Evolutionary conservation across 2,888 invertebrate genomes (phyloP).

Genomic region (Pseudococcus longispinus): DNA sequence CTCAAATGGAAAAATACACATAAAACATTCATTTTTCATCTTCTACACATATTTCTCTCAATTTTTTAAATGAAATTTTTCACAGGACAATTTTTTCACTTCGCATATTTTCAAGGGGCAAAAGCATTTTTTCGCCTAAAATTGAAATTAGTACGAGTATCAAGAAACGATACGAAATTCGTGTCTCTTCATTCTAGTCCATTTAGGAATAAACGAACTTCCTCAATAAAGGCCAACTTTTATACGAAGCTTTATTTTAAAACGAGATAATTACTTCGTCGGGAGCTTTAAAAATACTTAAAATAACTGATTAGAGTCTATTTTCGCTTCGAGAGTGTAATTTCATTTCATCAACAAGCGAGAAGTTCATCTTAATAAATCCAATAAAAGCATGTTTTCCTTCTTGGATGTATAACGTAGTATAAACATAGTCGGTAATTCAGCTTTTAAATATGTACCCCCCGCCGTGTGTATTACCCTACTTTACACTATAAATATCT

Average conservation of each 20-base stretch:
- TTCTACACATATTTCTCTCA: too few relatives aligned
- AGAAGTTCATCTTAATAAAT: constrained; percentile 28
- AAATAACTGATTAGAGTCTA: constrained; percentile 20
- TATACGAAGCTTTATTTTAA: neutral
- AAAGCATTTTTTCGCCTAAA: too few relatives aligned
- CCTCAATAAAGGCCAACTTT: neutral
- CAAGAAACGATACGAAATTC: neutral
- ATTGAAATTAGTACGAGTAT: too few relatives aligned
- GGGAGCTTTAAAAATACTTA: constrained; percentile 22
- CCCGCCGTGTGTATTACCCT: neutral
- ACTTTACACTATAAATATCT: neutral
- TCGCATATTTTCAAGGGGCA: too few relatives aligned
- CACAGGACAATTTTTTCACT: too few relatives aligned
- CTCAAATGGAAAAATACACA: too few relatives aligned
- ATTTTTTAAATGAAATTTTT: too few relatives aligned
- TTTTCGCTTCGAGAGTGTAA: constrained; percentile 21
- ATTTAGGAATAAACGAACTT: neutral
- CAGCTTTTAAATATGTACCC: constrained; percentile 19
- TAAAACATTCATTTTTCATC: too few relatives aligned
- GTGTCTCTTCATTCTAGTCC: neutral
- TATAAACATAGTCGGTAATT: neutral
- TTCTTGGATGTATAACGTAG: neutral
- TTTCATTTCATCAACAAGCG: constrained; percentile 32
- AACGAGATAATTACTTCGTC: neutral
- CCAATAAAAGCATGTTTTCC: constrained; percentile 17